Evolutionary conservation across 64 coral and sea anemone species (phyloP).

Genomic region (Platygyra sinensis): DNA sequence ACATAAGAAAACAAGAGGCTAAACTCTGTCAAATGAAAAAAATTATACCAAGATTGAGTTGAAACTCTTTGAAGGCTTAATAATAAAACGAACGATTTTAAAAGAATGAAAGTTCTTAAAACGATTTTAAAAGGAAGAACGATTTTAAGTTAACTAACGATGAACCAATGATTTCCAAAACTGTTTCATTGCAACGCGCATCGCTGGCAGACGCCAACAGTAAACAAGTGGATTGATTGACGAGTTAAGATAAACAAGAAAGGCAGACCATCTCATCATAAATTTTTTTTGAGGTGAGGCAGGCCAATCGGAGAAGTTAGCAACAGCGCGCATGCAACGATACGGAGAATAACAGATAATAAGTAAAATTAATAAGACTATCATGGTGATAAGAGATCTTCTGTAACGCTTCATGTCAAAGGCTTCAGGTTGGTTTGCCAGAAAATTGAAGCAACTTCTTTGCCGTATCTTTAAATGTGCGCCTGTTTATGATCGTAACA

Average conservation of each 20-base stretch:
- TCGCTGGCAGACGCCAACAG: conserved; percentile 1
- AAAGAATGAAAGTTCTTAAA: no score
- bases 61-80: no score
- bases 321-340: background rate
- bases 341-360: background rate
- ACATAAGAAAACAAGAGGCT: no score
- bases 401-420: background rate
- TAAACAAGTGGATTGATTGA: background rate
- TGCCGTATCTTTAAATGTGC: no score
- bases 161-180: background rate
- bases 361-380: background rate
- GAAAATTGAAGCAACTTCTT: no score
- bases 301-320: background rate
- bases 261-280: background rate
- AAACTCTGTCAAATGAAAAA: no score
- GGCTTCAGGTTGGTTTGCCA: background rate
- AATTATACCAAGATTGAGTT: no score
- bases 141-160: no score
- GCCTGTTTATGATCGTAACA: no score
- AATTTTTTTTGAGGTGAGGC: background rate
- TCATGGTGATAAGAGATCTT: background rate
- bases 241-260: background rate
- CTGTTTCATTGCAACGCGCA: background rate
- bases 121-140: no score
- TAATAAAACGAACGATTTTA: no score